A percentile compares a stretch with the other conserved stretches of the same genome.
Evolutionary conservation across 2,797 vertebrate species (phyloP).

Genomic region (Lacerta bilineata): DNA sequence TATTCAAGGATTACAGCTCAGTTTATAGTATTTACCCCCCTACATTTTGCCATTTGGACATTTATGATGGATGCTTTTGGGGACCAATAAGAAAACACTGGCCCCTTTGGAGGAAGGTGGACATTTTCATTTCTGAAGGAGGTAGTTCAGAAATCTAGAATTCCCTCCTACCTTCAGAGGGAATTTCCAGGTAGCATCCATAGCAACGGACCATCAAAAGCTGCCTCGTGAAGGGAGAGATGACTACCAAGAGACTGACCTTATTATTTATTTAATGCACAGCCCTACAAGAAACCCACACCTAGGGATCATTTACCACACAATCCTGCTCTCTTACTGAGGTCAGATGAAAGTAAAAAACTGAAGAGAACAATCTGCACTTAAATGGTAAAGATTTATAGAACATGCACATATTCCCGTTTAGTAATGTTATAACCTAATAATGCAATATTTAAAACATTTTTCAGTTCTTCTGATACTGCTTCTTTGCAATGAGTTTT

Average conservation of each 20-base stretch:
- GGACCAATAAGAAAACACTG: not conserved
- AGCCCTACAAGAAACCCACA: constrained; percentile 41
- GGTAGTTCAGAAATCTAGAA: not conserved
- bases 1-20: no score
- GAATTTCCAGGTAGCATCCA: not conserved
- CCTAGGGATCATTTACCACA: constrained; percentile 29
- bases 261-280: constrained; percentile 22
- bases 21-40: no score
- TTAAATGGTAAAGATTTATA: not conserved
- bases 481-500: not conserved
- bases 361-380: constrained; percentile 8
- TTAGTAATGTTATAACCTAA: not conserved
- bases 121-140: not conserved
- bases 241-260: constrained; percentile 45
- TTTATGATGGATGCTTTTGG: not conserved
- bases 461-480: not conserved
- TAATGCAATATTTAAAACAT: not conserved
- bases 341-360: constrained; percentile 46
- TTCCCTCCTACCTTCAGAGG: not conserved
- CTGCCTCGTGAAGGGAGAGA: not conserved
- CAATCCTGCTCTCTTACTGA: constrained; percentile 24
- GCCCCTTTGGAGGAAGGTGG: not conserved
- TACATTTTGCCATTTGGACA: not conserved
- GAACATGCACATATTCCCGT: not conserved
- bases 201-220: not conserved